phyloP scores from a whole-genome alignment of 1,140 invertebrate genomes.

The fruit fly (Drosophila melanogaster) region Release_6_plus_ISO1_MT NC_004354.4:14302501-14303000 shows the following conservation, averaged over 20 bases:
- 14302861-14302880: conserved; percentile 34
- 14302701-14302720: conserved; percentile 14
- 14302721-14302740: neutral
- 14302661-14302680: neutral
- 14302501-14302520: too few species aligned
- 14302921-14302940: conserved; percentile 16
- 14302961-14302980: neutral
- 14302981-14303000: neutral
- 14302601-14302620: too few species aligned
- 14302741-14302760: conserved; percentile 11
- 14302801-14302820: conserved; percentile 5
- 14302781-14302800: conserved; percentile 26
- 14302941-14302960: conserved; percentile 19
- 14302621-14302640: neutral
- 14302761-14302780: conserved; percentile 26
- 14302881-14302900: conserved; percentile 7
- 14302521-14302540: too few species aligned
- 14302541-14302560: too few species aligned
- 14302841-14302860: conserved; percentile 20
- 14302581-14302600: neutral
- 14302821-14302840: conserved; percentile 32
- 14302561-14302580: too few species aligned
- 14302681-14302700: conserved; percentile 5
- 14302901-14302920: conserved; percentile 2
- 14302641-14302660: neutral